Base-by-base conservation (phyloP, 2,888 invertebrate genomes). In the Heliconius cydno region DNA sequence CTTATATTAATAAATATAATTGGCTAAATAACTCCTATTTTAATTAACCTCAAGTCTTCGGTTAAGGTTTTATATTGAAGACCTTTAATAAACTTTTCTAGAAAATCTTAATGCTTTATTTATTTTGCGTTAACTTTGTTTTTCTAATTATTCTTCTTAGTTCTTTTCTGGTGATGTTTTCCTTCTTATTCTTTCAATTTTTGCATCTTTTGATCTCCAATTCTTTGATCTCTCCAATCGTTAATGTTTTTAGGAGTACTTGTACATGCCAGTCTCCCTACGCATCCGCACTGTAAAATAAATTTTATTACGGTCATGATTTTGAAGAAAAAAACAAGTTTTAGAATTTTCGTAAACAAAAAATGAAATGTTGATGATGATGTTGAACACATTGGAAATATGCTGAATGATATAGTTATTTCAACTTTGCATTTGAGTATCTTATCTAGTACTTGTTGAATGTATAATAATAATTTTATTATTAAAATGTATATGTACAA, bases 251-350 rank as follows among this genome's bases (percentile, higher is more conserved):
- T 92, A 95, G 81, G 95, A 94, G 89, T 94, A 95, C 87, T 92
- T 95, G 89, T 94, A 94, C 87, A 94, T 91, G 68, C 94, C 95
- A 71, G 94, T 94, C 88, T 94, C 95, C 87, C 91, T 93, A 81
- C 95, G 94, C 94, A 95, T 94, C 85, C 94, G 89, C 95, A 95
- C 95, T 95, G 94, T 80, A 91, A 94, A 84, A 85, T 86, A 87
- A 87, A 86, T 12, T 52, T 52, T 52, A 52, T 34, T 28, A 60
- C 41, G 12, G 10, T 12, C 1, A 25, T 25, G 34, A 63, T 63
- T 63, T 52, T 52, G 19, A 6, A 52, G 19, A 52, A 6, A 46
- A 46, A 46, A 19, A 46, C 15, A 19, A 0, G 19, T 15, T 19
- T 46, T 6, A 46, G 46, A 52, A 52, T 19, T 19, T 19, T 19